Evolutionary conservation across 2,113 vertebrate genomes (phyloP).

Genomic region (Xenotilapia caudafasciata): DNA sequence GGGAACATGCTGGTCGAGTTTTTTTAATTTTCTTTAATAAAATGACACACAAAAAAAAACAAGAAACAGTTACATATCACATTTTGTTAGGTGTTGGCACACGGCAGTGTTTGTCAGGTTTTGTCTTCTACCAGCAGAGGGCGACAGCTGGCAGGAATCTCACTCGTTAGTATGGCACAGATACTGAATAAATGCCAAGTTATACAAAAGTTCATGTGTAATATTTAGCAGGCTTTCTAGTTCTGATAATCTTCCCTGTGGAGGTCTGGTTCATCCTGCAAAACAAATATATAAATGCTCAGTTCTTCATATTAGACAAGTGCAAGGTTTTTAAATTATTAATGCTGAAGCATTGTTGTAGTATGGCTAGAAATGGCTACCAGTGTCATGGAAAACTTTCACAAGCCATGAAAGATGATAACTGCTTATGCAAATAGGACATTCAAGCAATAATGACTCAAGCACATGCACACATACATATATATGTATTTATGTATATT

Average conservation of each 20-base stretch:
- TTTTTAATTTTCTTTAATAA: not conserved
- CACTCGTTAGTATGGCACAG: not conserved
- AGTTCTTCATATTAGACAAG: not conserved
- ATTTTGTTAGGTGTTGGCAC: conserved; percentile 5
- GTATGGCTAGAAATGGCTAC: not conserved
- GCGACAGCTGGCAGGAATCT: not conserved
- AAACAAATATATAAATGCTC: not conserved
- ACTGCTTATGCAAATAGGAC: not conserved
- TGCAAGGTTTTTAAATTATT: not conserved
- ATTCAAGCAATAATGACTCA: not conserved
- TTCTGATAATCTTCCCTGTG: not conserved
- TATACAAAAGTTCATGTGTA: not conserved
- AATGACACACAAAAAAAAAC: not conserved
- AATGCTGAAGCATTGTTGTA: not conserved
- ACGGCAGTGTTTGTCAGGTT: conserved; percentile 47
- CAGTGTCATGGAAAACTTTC: not conserved
- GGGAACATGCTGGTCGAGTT: conserved; percentile 35
- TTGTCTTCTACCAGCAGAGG: conserved; percentile 49
- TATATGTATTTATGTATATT: not conserved
- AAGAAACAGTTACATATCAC: not conserved
- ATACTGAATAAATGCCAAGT: conserved; percentile 28
- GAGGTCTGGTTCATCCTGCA: conserved; percentile 56
- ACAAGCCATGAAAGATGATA: not conserved
- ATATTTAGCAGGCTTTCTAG: not conserved
- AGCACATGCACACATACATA: rapidly evolving